Conservation (phyloP, 2,797 vertebrate species). For the Prunella strophiata region DNA sequence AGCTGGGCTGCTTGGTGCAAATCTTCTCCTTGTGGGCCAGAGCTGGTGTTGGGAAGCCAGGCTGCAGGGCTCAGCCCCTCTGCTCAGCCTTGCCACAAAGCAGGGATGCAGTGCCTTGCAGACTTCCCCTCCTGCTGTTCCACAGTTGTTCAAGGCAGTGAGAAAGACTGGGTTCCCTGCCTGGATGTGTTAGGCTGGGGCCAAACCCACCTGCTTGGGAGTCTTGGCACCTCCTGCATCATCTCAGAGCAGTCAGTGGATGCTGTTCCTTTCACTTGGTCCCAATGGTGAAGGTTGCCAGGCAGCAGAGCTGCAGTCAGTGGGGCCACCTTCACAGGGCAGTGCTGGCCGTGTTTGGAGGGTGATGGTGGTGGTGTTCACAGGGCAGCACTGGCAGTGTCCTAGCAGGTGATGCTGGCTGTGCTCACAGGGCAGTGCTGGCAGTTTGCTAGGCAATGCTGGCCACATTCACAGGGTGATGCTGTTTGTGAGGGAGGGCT, state of each 20-base stretch:
- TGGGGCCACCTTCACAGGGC: rapidly evolving
- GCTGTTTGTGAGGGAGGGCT: neutral
- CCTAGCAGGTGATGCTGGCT: neutral
- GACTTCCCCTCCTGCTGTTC: neutral
- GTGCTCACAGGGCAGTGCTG: neutral
- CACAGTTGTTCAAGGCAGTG: neutral
- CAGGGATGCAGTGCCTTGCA: neutral
- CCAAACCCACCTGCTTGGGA: neutral
- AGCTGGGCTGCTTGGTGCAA: rapidly evolving
- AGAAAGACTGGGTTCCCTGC: neutral
- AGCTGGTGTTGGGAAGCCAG: neutral
- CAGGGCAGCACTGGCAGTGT: neutral
- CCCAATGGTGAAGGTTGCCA: neutral
- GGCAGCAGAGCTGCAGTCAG: neutral
- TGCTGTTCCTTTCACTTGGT: neutral
- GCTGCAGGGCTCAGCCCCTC: neutral
- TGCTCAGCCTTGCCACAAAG: neutral
- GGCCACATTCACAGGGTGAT: neutral
- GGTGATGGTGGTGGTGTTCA: neutral
- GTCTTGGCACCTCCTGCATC: neutral
- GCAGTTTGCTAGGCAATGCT: neutral
- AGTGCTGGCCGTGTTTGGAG: rapidly evolving
- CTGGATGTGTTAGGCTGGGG: neutral
- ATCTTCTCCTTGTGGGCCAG: neutral
- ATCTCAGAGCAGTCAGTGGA: neutral